A percentile compares a stretch with the other conserved stretches of the same genome.
Evolutionary conservation across 1,140 invertebrate species (phyloP).

Genomic region (Cepaea nemoralis): DNA sequence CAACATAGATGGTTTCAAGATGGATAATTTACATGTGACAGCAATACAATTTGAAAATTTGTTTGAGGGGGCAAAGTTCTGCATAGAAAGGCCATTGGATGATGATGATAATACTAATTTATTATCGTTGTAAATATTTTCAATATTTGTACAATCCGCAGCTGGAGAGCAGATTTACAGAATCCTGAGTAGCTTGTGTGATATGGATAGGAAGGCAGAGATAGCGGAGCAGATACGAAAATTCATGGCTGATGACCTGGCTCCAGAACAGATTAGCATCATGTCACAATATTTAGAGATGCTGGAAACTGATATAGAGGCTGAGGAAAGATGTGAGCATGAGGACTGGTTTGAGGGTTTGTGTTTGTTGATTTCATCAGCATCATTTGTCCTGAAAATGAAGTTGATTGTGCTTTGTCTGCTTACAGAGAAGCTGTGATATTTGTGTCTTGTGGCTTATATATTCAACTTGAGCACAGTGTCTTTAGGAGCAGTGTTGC

Average conservation of each 20-base stretch:
- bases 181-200: constrained; percentile 57
- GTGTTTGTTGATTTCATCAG: neutral
- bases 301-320: constrained; percentile 56
- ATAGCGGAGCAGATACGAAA: constrained; percentile 62
- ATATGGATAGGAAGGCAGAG: constrained; percentile 54
- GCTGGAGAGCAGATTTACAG: constrained; percentile 61
- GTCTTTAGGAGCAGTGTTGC: no score
- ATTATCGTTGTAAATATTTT: no score
- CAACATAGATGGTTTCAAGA: no score
- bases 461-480: neutral
- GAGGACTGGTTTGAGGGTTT: constrained; percentile 69
- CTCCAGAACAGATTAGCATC: constrained; percentile 61
- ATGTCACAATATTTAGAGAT: constrained; percentile 65
- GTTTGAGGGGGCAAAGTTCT: no score
- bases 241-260: constrained; percentile 54
- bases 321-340: constrained; percentile 61
- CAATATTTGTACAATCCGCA: no score
- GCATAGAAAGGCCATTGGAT: no score
- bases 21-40: no score
- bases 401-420: neutral
- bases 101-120: no score
- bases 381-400: neutral
- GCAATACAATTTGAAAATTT: no score
- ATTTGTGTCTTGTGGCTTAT: no score
- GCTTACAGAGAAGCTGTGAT: no score